These are phyloP conservation scores for Solen grandis DNA, from an alignment of 1,140 invertebrate genomes.

Conservation along the genomic window DNA sequence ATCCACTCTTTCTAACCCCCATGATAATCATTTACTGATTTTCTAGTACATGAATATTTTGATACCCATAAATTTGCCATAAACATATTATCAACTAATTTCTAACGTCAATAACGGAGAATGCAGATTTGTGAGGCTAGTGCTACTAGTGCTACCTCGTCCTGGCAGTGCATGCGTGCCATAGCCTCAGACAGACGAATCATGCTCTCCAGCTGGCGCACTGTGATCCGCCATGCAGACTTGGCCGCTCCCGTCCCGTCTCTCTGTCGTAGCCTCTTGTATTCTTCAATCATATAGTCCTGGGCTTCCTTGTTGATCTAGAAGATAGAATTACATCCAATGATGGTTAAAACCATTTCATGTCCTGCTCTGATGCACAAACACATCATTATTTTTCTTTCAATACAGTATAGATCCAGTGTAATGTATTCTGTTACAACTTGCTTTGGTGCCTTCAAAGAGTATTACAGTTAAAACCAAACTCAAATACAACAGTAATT, in stretches of 20 bases:
- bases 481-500: too few relatives aligned
- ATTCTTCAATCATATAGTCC: constrained; percentile 93
- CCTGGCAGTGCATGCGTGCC: constrained; percentile 96
- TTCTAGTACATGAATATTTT: too few relatives aligned
- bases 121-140: too few relatives aligned
- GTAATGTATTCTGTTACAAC: not conserved
- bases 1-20: too few relatives aligned
- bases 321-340: constrained; percentile 34
- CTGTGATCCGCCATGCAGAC: constrained; percentile 95
- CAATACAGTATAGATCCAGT: too few relatives aligned
- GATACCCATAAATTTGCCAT: too few relatives aligned
- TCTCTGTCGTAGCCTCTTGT: constrained; percentile 91
- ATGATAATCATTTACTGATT: too few relatives aligned
- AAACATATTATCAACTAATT: too few relatives aligned
- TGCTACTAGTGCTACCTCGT: too few relatives aligned
- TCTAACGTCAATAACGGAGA: too few relatives aligned
- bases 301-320: constrained; percentile 85
- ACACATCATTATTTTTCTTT: too few relatives aligned
- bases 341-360: not conserved
- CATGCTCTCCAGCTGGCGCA: constrained; percentile 99
- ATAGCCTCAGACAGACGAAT: constrained; percentile 97
- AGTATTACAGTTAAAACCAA: too few relatives aligned
- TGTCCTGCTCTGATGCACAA: not conserved
- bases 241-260: constrained; percentile 87
- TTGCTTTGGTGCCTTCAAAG: not conserved